These are phyloP conservation scores for Turritopsis dohrnii DNA, from an alignment of 30 jellyfish, hydroid and myxozoan genomes.

Conservation along the genomic window DNA sequence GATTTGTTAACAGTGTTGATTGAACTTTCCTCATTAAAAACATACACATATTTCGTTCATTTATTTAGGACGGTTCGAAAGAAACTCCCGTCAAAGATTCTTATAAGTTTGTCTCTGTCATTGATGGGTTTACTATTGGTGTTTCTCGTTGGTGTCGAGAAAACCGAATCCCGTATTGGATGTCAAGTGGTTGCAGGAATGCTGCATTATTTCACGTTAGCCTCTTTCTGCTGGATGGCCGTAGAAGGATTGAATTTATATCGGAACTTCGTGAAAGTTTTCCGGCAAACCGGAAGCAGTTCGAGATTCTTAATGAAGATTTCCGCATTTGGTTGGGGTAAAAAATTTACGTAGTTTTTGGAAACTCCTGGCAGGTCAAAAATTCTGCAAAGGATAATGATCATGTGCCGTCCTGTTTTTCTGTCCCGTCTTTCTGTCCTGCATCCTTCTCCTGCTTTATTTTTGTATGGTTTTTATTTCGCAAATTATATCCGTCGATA, in stretches of 20 bases:
- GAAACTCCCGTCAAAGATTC: constrained; percentile 69
- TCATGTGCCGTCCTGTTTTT: too few species aligned
- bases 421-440: too few species aligned
- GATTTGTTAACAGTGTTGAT: background rate
- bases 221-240: constrained; percentile 78
- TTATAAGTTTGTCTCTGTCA: constrained; percentile 60
- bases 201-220: constrained; percentile 61
- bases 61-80: constrained; percentile 44
- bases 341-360: background rate
- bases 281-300: constrained; percentile 23
- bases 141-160: constrained; percentile 61
- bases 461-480: too few species aligned
- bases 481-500: too few species aligned
- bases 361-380: background rate
- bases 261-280: constrained; percentile 59
- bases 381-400: too few species aligned
- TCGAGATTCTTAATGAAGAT: constrained; percentile 4
- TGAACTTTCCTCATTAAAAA: too few species aligned
- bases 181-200: constrained; percentile 62
- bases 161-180: constrained; percentile 54
- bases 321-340: constrained; percentile 75
- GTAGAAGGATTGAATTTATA: constrained; percentile 78
- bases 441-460: background rate
- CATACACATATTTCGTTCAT: background rate
- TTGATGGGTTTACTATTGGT: constrained; percentile 41